Conservation (phyloP, 2,113 vertebrate genomes). For the Pandion haliaetus region DNA sequence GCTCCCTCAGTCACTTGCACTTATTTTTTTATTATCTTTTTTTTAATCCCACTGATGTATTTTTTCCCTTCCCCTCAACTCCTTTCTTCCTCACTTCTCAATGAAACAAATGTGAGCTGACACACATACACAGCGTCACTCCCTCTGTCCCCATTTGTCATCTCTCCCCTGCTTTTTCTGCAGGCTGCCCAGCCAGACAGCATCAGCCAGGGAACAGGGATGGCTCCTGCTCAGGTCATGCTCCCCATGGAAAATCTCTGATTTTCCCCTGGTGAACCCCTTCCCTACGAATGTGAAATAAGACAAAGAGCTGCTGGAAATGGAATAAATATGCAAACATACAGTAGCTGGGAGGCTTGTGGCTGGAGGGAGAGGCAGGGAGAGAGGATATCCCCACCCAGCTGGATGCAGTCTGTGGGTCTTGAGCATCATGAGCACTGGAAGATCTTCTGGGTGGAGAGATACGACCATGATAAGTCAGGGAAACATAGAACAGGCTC, state of each 20-base stretch:
- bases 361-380: background rate
- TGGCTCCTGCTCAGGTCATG: accelerated
- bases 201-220: background rate
- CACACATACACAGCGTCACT: background rate
- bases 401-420: background rate
- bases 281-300: background rate
- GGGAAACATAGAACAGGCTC: background rate
- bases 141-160: background rate
- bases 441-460: background rate
- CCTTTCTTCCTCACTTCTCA: background rate
- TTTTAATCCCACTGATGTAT: background rate
- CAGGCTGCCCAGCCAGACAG: background rate
- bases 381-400: background rate
- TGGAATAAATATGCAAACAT: background rate
- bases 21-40: background rate
- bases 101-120: background rate
- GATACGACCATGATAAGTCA: background rate
- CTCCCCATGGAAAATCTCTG: background rate
- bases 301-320: background rate
- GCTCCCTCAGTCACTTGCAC: background rate
- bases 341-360: background rate
- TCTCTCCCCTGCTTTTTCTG: background rate
- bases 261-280: background rate
- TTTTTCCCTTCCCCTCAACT: background rate
- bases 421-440: background rate